A percentile compares a stretch with the other conserved stretches of the same genome.
Evolutionary conservation across 2,797 vertebrate genomes (phyloP).

Genomic region (Helostoma temminkii): DNA sequence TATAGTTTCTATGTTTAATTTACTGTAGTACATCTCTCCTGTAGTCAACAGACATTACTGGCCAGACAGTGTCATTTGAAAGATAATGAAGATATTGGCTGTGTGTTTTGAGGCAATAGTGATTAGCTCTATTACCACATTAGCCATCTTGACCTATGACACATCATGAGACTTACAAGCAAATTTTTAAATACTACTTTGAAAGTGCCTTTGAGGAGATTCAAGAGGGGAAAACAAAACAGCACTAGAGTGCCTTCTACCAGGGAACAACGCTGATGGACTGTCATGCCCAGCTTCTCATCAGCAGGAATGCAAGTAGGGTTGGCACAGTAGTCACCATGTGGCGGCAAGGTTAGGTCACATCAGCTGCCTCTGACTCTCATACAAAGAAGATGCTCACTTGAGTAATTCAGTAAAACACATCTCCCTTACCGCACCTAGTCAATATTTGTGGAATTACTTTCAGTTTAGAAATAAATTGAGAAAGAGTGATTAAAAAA

Average conservation of each 20-base stretch:
- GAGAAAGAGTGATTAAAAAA: conserved; percentile 46
- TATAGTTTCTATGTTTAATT: no score
- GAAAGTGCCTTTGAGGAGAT: conserved; percentile 75
- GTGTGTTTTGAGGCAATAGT: conserved; percentile 20
- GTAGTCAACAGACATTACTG: no score
- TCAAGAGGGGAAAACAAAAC: conserved; percentile 59
- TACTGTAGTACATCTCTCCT: no score
- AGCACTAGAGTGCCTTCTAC: conserved; percentile 59
- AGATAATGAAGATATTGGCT: neutral
- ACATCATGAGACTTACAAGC: conserved; percentile 47
- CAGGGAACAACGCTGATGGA: conserved; percentile 69
- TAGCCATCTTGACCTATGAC: conserved; percentile 62
- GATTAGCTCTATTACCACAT: conserved; percentile 64
- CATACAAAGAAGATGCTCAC: conserved; percentile 52
- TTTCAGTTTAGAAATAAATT: conserved; percentile 51
- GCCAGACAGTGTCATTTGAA: neutral
- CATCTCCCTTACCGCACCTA: conserved; percentile 11
- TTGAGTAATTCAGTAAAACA: conserved; percentile 34
- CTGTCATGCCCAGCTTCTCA: conserved; percentile 77
- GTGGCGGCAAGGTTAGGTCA: conserved; percentile 80
- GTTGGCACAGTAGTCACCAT: conserved; percentile 66
- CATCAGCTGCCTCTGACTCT: conserved; percentile 67
- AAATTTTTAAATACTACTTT: conserved; percentile 73
- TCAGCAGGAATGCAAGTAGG: conserved; percentile 71
- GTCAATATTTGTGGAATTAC: conserved; percentile 54